These are phyloP conservation scores for Ctenoplectra terminalis DNA, from an alignment of 1,140 invertebrate species.

Conservation along the genomic window DNA sequence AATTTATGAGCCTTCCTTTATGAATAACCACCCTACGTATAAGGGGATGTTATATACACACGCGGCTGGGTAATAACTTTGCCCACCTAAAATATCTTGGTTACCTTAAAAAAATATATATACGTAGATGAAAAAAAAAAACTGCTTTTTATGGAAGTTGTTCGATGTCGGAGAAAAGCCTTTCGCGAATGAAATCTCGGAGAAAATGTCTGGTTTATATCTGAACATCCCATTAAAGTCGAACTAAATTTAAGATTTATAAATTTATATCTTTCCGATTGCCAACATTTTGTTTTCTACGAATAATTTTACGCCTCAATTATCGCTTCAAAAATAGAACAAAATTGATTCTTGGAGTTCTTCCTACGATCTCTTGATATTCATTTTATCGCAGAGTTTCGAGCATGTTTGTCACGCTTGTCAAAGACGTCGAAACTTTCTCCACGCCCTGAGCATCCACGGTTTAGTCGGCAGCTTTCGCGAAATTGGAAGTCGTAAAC, in stretches of 20 bases:
- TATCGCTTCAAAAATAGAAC: neutral
- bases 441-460: neutral
- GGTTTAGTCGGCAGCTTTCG: neutral
- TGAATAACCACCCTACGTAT: neutral
- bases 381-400: neutral
- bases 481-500: neutral
- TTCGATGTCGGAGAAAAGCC: neutral
- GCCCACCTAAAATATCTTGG: neutral
- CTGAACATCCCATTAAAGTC: too few relatives aligned
- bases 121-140: neutral
- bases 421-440: slow-evolving; percentile 8
- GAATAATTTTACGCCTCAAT: neutral
- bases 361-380: neutral
- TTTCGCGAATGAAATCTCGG: neutral
- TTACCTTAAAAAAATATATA: neutral
- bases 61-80: neutral
- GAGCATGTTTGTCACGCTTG: neutral
- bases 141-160: neutral
- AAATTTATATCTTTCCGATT: slow-evolving; percentile 1
- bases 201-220: neutral
- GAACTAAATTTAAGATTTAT: neutral
- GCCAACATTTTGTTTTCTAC: neutral
- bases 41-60: neutral
- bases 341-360: neutral
- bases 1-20: neutral